Evolutionary conservation across 2,888 invertebrate species (phyloP).

Genomic region (Tethea ocularis): DNA sequence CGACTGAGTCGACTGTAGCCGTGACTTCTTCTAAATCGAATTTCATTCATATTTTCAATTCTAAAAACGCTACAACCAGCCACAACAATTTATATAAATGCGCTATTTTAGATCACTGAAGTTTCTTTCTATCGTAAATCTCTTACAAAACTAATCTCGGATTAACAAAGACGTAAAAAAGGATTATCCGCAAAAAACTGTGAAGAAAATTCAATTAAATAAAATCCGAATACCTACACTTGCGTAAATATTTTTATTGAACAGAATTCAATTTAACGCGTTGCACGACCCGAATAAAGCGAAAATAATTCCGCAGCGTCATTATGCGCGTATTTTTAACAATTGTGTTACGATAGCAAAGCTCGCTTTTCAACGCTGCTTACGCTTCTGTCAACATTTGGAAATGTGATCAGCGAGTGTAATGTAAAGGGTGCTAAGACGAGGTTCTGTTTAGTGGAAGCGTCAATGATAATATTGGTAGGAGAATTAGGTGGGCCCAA

Average conservation of each 20-base stretch:
- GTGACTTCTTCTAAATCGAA: neutral
- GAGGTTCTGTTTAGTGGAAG: conserved; percentile 21
- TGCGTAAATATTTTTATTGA: conserved; percentile 49
- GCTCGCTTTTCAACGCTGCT: conserved; percentile 36
- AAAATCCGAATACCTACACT: conserved; percentile 29
- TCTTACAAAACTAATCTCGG: conserved; percentile 4
- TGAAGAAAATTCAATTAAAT: conserved; percentile 45
- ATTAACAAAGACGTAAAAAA: conserved; percentile 16
- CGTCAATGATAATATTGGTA: conserved; percentile 45
- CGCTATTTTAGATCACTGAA: neutral
- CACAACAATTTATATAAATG: neutral
- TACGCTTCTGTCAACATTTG: conserved; percentile 30
- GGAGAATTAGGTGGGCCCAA: conserved; percentile 33
- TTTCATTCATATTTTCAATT: neutral
- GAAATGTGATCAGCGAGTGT: conserved; percentile 25
- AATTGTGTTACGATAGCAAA: conserved; percentile 24
- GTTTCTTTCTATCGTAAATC: neutral
- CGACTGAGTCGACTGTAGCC: neutral
- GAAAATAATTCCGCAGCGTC: conserved; percentile 30
- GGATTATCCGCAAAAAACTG: conserved; percentile 28
- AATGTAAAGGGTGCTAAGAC: conserved; percentile 37
- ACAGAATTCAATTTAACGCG: conserved; percentile 61
- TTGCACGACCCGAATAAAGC: conserved; percentile 20
- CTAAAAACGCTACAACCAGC: neutral
- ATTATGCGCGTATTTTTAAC: conserved; percentile 28